Evolutionary conservation across 2,888 invertebrate species (phyloP).

Genomic region (Biston stratarius): DNA sequence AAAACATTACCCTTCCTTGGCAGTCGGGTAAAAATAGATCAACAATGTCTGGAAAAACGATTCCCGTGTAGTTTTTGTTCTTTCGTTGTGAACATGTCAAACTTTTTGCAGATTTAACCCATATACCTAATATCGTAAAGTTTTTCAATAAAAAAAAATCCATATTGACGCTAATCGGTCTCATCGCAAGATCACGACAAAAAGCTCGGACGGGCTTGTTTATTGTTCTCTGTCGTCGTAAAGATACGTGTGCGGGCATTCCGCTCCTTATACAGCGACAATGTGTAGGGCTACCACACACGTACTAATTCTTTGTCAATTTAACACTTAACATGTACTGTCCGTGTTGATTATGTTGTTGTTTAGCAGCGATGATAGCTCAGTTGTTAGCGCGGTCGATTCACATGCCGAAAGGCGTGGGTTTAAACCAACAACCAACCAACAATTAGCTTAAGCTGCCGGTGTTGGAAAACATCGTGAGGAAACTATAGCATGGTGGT

Average conservation of each 20-base stretch:
- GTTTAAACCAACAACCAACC: no score
- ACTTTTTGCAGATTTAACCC: constrained; percentile 10
- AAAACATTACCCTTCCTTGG: no score
- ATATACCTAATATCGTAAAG: constrained; percentile 16
- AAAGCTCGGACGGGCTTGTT: constrained; percentile 51
- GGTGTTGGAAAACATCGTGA: no score
- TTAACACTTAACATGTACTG: constrained; percentile 13
- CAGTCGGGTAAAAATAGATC: no score
- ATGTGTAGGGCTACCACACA: constrained; percentile 47
- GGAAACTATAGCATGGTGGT: no score
- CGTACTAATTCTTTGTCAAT: constrained; percentile 30
- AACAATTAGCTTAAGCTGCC: no score
- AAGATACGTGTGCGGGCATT: constrained; percentile 57
- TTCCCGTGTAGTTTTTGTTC: neutral
- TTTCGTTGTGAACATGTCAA: neutral
- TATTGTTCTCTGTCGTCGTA: constrained; percentile 64
- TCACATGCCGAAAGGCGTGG: no score
- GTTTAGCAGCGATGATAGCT: no score
- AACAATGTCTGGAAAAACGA: no score
- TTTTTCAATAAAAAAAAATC: constrained; percentile 26
- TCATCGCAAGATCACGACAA: constrained; percentile 35
- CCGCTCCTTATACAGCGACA: constrained; percentile 52
- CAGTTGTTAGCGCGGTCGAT: no score
- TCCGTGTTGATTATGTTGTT: neutral
- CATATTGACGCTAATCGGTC: constrained; percentile 35